A percentile compares a stretch with the other conserved stretches of the same genome.
Conservation (phyloP, 1,140 invertebrate species). For the Drosophila nigromelanica region DNA sequence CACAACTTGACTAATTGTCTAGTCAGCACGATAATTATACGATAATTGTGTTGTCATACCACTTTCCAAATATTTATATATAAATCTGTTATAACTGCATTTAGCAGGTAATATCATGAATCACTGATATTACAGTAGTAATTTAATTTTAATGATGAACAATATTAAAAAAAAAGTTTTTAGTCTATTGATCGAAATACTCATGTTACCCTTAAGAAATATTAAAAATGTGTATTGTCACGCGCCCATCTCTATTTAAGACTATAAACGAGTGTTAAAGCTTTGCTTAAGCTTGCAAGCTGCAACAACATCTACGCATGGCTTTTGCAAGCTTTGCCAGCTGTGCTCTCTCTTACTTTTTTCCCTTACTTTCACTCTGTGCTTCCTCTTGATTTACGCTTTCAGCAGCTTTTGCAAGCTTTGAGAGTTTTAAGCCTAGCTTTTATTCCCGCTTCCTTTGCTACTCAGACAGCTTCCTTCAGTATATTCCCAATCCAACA, state of each 20-base stretch:
- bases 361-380: not conserved
- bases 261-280: not conserved
- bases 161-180: too few species aligned
- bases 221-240: not conserved
- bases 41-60: too few species aligned
- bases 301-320: not conserved
- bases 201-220: not conserved
- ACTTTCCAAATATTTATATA: too few species aligned
- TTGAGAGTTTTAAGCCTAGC: constrained; percentile 15
- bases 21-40: too few species aligned
- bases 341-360: not conserved
- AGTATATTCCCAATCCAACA: not conserved
- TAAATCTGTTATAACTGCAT: too few species aligned
- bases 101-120: too few species aligned
- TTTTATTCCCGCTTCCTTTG: constrained; percentile 20
- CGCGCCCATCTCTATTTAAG: constrained; percentile 3
- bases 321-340: constrained; percentile 6
- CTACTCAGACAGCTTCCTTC: constrained; percentile 41
- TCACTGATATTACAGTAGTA: too few species aligned
- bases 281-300: constrained; percentile 11
- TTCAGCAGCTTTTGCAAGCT: constrained; percentile 24
- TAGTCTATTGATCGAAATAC: not conserved
- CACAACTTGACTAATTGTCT: too few species aligned
- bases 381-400: constrained; percentile 9
- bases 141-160: too few species aligned